Conservation (phyloP, 2,888 invertebrate species). For the Noctua janthina region DNA sequence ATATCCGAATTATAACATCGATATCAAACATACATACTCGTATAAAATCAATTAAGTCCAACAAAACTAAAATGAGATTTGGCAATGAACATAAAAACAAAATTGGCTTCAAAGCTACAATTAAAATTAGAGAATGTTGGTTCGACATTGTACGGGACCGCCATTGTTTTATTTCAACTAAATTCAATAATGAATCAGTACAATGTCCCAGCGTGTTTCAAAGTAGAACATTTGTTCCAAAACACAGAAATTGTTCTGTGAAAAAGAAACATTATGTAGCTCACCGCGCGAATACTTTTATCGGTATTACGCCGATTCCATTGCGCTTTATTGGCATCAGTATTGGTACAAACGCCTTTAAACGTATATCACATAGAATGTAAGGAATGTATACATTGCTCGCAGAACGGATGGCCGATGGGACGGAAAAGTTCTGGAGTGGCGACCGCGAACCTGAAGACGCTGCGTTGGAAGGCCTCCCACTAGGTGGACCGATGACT, state of each 20-base stretch:
- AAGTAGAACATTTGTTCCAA: constrained; percentile 60
- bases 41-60: constrained; percentile 1
- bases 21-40: constrained; percentile 3
- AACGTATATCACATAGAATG: constrained; percentile 3
- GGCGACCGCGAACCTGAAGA: no score
- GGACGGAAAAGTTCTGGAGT: no score
- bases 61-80: constrained; percentile 21
- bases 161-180: constrained; percentile 59
- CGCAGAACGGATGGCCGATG: no score
- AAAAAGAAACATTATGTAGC: constrained; percentile 54
- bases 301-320: constrained; percentile 22
- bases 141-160: constrained; percentile 1
- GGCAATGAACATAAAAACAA: constrained; percentile 5
- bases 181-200: constrained; percentile 66
- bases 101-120: constrained; percentile 4
- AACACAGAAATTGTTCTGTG: constrained; percentile 45
- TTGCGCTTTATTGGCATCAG: constrained; percentile 44
- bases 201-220: constrained; percentile 59
- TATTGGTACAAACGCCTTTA: constrained; percentile 27
- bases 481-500: no score
- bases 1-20: background rate
- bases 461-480: no score
- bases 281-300: constrained; percentile 45
- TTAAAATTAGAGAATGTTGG: constrained; percentile 28
- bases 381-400: no score